Evolutionary conservation across 1,140 invertebrate genomes (phyloP), one percentile per base, ranked within the genome.

Genomic region (Scaptomyza pallida): DNA sequence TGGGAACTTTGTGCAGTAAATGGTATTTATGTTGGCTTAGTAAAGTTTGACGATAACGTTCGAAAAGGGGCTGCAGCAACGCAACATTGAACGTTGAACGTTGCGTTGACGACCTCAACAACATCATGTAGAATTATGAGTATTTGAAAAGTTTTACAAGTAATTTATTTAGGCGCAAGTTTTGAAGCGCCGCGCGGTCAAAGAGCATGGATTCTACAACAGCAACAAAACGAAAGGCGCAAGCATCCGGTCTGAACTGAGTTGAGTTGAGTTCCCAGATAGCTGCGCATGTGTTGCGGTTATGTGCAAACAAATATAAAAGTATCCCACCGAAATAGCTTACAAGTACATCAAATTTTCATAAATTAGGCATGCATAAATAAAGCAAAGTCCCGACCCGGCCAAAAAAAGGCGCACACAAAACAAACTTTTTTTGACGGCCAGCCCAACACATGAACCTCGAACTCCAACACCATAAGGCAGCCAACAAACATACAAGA

Each of bases 291-390:
- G 81, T 88, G 82, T 82, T 86, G 82, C 70, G 82, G 78, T 82
- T 88, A 88, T 82, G 78, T 75, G 78, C 82, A 86, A 86, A 88
- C 82, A 86, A 86, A 86, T 86, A 86, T 88, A 86, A 81, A 88
- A 88, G 82, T 88, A 88, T 88, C 72, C 71, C 78, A 76, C 78
- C 78, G 75, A 88, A 88, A 88, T 82, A 82, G 82, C 82, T 86
- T 86, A 88, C 78, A 88, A 88, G 82, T 88, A 88, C 82, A 88
- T 88, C 82, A 88, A 88, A 88, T 88, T 88, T 88, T 88, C 82
- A 88, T 88, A 88, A 88, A 88, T 88, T 88, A 88, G 82, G 78
- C 78, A 88, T 88, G 78, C 83, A 88, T 88, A 88, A 88, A 88
- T 86, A 82, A 88, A 75, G 60, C 50, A 50, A 65, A 63, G 43